phyloP scores from a whole-genome alignment of 2,888 invertebrate genomes.

The Microctonus hyperodae region DNA sequence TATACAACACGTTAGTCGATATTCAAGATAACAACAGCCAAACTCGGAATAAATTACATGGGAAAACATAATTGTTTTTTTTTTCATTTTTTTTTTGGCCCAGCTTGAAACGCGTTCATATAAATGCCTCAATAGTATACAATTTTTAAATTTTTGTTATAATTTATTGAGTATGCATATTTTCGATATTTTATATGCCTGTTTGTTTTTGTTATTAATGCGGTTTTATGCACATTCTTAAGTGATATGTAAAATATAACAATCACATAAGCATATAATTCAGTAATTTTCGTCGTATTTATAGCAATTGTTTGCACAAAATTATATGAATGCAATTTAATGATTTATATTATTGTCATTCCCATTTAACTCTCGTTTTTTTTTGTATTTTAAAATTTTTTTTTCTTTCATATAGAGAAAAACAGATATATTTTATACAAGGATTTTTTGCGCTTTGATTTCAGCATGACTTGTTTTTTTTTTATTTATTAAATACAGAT shows the following conservation, averaged over 20 bases:
- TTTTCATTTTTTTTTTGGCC: constrained; percentile 35
- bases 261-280: constrained; percentile 40
- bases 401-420: constrained; percentile 19
- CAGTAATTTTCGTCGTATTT: constrained; percentile 24
- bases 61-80: constrained; percentile 39
- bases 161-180: constrained; percentile 33
- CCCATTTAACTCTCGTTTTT: constrained; percentile 18
- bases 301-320: constrained; percentile 39
- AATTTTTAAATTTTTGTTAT: constrained; percentile 27
- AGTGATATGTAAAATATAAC: constrained; percentile 42
- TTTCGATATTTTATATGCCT: constrained; percentile 21
- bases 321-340: constrained; percentile 37
- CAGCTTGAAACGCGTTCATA: constrained; percentile 41
- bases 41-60: constrained; percentile 45
- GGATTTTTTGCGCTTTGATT: constrained; percentile 19
- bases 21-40: constrained; percentile 46
- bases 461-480: constrained; percentile 25
- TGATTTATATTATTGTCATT: constrained; percentile 35
- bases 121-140: constrained; percentile 39
- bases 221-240: constrained; percentile 30
- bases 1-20: constrained; percentile 43
- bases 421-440: constrained; percentile 33
- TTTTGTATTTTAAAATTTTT: constrained; percentile 16
- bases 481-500: constrained; percentile 35
- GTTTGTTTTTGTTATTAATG: constrained; percentile 36